Evolutionary conservation across 2,113 vertebrate genomes (phyloP).

Genomic region (Halcyon malimbica): DNA sequence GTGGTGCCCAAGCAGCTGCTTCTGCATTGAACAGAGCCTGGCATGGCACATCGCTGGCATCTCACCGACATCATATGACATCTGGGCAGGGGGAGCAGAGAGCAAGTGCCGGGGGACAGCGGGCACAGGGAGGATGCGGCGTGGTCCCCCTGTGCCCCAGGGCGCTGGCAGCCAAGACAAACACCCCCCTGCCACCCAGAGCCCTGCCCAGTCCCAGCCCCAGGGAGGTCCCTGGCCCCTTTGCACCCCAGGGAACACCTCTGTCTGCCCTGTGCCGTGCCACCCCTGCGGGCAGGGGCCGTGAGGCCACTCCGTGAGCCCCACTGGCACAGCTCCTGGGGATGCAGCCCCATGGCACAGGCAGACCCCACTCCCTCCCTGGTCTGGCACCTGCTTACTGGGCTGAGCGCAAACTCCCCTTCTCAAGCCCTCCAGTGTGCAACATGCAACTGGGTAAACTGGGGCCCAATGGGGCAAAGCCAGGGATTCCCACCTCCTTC

Average conservation of each 20-base stretch:
- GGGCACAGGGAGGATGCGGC: fast-evolving
- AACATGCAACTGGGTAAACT: neutral
- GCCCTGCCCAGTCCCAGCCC: neutral
- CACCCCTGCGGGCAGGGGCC: neutral
- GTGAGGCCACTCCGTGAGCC: fast-evolving
- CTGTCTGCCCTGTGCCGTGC: neutral
- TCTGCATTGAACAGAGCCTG: neutral
- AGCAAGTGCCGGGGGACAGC: fast-evolving
- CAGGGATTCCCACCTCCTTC: neutral
- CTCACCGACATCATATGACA: fast-evolving
- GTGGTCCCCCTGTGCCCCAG: neutral
- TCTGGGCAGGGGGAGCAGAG: neutral
- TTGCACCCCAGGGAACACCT: neutral
- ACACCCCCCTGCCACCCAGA: neutral
- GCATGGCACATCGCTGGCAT: neutral
- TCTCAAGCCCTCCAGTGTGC: neutral
- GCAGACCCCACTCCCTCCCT: neutral
- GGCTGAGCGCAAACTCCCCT: neutral
- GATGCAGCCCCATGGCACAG: neutral
- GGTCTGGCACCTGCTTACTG: neutral
- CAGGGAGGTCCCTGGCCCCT: neutral
- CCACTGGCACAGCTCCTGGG: neutral
- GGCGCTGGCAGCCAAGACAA: neutral
- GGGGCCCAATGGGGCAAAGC: neutral
- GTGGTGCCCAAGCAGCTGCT: neutral